Evolutionary conservation across 2,113 vertebrate genomes (phyloP).

Genomic region (Sciurus niger): DNA sequence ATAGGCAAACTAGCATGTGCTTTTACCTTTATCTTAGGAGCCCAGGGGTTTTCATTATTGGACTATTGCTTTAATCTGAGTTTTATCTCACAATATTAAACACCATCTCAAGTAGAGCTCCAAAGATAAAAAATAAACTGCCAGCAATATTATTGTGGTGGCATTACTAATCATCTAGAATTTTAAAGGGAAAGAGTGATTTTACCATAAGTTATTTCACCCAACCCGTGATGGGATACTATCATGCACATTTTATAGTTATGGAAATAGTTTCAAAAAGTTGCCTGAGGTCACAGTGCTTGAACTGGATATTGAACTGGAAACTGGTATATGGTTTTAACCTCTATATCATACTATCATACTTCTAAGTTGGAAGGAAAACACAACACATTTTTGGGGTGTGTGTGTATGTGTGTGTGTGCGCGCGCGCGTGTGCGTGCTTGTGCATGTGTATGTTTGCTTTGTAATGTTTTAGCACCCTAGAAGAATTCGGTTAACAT

Average conservation of each 20-base stretch:
- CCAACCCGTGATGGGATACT: neutral
- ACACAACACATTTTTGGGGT: too few relatives aligned
- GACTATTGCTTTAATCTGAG: neutral
- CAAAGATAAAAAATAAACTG: neutral
- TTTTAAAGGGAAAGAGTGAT: neutral
- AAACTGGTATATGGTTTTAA: neutral
- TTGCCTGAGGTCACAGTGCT: neutral
- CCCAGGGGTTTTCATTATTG: neutral
- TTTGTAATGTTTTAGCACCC: neutral
- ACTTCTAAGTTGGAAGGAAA: neutral
- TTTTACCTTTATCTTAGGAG: neutral
- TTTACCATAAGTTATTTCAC: neutral
- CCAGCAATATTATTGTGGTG: neutral
- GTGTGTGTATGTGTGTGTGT: too few relatives aligned
- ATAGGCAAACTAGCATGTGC: neutral
- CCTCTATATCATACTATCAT: neutral
- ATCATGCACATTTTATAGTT: neutral
- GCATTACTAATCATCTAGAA: neutral
- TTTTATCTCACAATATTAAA: neutral
- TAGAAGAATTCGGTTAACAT: neutral
- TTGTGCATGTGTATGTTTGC: too few relatives aligned
- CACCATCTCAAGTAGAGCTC: neutral
- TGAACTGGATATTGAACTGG: neutral
- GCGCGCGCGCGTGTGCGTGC: too few relatives aligned
- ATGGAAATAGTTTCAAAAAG: neutral